phyloP scores from a whole-genome alignment of 2,113 vertebrate species.

The Oreotragus oreotragus region DNA sequence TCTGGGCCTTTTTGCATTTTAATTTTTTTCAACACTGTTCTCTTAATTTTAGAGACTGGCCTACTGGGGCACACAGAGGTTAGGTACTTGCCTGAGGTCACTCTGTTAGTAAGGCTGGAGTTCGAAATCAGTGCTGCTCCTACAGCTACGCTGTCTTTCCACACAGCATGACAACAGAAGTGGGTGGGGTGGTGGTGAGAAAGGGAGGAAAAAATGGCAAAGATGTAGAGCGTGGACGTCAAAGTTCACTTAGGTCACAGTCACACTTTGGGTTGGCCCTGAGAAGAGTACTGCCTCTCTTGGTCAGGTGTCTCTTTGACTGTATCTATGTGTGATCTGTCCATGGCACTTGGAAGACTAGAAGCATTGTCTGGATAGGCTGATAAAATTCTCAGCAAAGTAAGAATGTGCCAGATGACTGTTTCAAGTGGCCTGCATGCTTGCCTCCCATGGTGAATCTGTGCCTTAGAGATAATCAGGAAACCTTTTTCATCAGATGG shows the following conservation, averaged over 20 bases:
- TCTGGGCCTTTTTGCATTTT: not conserved
- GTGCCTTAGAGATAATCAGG: not conserved
- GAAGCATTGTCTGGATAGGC: not conserved
- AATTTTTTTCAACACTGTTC: not conserved
- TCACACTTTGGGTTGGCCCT: not conserved
- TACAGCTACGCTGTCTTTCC: not conserved
- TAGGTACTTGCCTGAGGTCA: not conserved
- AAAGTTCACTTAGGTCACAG: not conserved
- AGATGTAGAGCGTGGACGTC: not conserved
- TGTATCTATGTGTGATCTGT: rapidly evolving
- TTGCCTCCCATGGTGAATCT: not conserved
- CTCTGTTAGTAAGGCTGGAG: not conserved
- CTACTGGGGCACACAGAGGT: not conserved
- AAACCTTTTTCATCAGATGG: not conserved
- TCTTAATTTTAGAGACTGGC: not conserved
- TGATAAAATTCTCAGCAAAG: not conserved
- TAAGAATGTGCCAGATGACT: not conserved
- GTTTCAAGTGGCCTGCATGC: not conserved
- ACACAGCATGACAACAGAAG: not conserved
- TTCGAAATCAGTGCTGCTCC: not conserved
- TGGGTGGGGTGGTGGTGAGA: not conserved
- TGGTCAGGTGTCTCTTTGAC: not conserved
- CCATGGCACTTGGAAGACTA: not conserved
- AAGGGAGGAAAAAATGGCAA: not conserved
- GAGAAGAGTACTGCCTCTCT: not conserved